phyloP scores from a whole-genome alignment of 2,888 invertebrate species.

The Plagiodera versicolora region DNA sequence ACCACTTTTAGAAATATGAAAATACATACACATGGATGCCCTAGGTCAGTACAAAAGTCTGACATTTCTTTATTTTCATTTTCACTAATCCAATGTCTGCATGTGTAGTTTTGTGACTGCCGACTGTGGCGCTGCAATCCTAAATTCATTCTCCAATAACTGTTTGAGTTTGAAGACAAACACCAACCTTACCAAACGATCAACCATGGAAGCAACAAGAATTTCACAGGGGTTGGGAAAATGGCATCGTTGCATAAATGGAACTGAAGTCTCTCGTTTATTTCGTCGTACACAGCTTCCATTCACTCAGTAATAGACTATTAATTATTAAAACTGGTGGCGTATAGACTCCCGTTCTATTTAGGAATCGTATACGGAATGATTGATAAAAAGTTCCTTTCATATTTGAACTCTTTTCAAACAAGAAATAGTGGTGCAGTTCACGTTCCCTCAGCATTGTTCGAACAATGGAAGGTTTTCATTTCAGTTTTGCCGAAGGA shows the following conservation, averaged over 20 bases:
- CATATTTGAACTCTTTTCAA: conserved; percentile 32
- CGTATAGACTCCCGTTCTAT: conserved; percentile 35
- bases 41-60: too few relatives aligned
- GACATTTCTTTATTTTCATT: too few relatives aligned
- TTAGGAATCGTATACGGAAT: conserved; percentile 35
- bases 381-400: conserved; percentile 34
- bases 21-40: too few relatives aligned
- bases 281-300: conserved; percentile 32
- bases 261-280: conserved; percentile 38
- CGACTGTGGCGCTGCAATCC: too few relatives aligned
- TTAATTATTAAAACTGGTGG: conserved; percentile 39
- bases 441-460: conserved; percentile 1
- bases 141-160: too few relatives aligned
- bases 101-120: too few relatives aligned
- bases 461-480: conserved; percentile 11
- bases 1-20: too few relatives aligned
- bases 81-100: too few relatives aligned
- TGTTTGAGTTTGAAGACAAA: too few relatives aligned
- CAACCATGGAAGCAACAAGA: background rate
- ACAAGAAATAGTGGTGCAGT: conserved; percentile 7
- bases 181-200: too few relatives aligned
- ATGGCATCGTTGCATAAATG: conserved; percentile 34
- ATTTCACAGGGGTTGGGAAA: conserved; percentile 22
- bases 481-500: background rate
- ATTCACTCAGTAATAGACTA: conserved; percentile 42